Percentiles rank a stretch among this genome's conserved stretches.
These are phyloP conservation scores for Mactra quadrangularis DNA, from an alignment of 1,140 invertebrate genomes.

Conservation along the genomic window DNA sequence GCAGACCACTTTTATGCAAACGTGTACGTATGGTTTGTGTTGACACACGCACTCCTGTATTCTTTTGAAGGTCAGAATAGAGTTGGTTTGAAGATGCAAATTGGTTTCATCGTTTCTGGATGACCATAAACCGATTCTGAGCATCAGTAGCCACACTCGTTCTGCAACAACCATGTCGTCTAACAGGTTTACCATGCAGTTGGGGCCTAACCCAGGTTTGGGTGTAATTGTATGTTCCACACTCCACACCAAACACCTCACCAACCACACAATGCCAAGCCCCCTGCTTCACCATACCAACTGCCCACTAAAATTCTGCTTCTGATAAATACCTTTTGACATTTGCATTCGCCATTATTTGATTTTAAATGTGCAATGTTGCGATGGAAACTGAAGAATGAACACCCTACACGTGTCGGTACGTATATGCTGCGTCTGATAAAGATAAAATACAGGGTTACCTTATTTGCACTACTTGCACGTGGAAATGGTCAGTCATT, in stretches of 20 bases:
- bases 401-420: no score
- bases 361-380: no score
- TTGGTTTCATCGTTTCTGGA: neutral
- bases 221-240: no score
- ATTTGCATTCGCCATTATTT: constrained; percentile 1
- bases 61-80: neutral
- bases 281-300: constrained; percentile 20
- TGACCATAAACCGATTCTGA: no score
- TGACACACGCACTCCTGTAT: no score
- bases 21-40: no score
- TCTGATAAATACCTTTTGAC: constrained; percentile 10
- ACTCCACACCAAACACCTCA: constrained; percentile 19
- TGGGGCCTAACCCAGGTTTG: neutral
- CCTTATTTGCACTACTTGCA: no score
- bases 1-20: constrained; percentile 14
- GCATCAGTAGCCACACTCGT: neutral
- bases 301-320: no score
- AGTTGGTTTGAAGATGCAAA: constrained; percentile 1
- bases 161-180: constrained; percentile 2
- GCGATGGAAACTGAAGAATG: no score
- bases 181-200: constrained; percentile 1
- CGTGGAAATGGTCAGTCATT: no score
- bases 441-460: no score
- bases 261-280: constrained; percentile 1
- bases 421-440: no score